Base-by-base conservation (phyloP, 2,797 vertebrate genomes). In the Erpetoichthys calabaricus region DNA sequence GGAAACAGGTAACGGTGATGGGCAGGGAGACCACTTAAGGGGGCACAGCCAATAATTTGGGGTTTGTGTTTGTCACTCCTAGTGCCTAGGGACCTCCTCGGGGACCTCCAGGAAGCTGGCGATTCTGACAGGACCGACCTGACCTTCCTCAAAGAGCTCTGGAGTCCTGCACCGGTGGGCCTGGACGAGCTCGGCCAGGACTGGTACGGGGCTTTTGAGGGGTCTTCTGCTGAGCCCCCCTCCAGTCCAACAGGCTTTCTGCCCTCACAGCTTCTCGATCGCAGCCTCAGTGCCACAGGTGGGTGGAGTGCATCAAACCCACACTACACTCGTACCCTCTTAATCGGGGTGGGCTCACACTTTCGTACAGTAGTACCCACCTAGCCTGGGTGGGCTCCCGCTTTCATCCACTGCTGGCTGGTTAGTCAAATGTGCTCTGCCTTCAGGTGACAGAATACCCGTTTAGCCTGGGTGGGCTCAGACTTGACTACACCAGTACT, bases 201-300 rank as follows among this genome's bases (percentile, higher is more conserved):
- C 65, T 82, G 76, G 72, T 79, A 85, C 72, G 76, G 84, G 0
- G 78, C 70, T 2, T 85, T 82, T 5, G 86, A 77, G 60, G 69
- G 70, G 47, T 78, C 80, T 3, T 63, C 42, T 0, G 58, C 77
- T 6, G 79, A 85, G 3, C 66, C 69, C 59, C 74, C 67, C 2
- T 65, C 68, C 6, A 80, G 70, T 60, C 76, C 82, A 4, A 68
- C 82, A 0, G 77, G 79, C 56, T 92, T 91, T 71, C 77, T 89
- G 62, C 85, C 87, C 25, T 94, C 91, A 45, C 86, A 91, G 46
- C 85, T 92, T 43, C 82, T 92, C 60, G 90, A 94, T 66, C 82
- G 89, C 65, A 88, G 86, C 50, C 80, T 86, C 62, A 80, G 80
- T 55, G 69, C 82, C 5, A 73, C 79, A 74, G 86, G 86, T 83